These are phyloP conservation scores for Ptilodon capucinus DNA, from an alignment of 2,888 invertebrate species.

Conservation along the genomic window DNA sequence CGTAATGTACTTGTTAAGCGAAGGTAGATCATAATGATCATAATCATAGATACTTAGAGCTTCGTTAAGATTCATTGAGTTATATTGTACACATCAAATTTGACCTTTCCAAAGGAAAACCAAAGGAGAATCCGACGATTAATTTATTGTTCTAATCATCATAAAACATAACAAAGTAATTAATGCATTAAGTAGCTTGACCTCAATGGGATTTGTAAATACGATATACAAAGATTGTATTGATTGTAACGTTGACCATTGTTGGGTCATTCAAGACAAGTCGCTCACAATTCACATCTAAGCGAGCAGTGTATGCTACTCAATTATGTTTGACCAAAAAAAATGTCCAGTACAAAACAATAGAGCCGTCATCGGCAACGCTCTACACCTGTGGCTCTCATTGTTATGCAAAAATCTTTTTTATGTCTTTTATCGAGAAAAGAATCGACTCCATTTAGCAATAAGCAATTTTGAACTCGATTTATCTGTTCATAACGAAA, in stretches of 20 bases:
- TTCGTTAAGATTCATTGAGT: too few relatives aligned
- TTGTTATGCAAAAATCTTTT: constrained; percentile 2
- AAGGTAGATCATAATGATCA: too few relatives aligned
- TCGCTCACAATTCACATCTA: background rate
- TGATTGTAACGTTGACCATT: background rate
- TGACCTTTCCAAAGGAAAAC: background rate
- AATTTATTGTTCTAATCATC: background rate
- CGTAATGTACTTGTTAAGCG: too few relatives aligned
- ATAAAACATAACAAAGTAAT: background rate
- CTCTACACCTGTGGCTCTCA: background rate
- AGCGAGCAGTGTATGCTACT: background rate
- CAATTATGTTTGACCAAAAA: background rate
- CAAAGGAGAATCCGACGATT: background rate
- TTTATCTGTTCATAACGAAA: background rate
- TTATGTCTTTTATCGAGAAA: constrained; percentile 9
- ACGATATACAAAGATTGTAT: background rate
- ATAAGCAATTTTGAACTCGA: background rate
- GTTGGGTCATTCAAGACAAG: background rate
- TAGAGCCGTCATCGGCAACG: background rate
- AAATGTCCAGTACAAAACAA: background rate
- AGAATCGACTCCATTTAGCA: background rate
- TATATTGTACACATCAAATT: background rate
- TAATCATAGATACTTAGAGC: too few relatives aligned
- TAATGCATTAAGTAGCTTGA: background rate
- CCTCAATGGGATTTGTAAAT: background rate